Base-by-base conservation (phyloP, 2,888 invertebrate genomes). In the Bombylius discolor region DNA sequence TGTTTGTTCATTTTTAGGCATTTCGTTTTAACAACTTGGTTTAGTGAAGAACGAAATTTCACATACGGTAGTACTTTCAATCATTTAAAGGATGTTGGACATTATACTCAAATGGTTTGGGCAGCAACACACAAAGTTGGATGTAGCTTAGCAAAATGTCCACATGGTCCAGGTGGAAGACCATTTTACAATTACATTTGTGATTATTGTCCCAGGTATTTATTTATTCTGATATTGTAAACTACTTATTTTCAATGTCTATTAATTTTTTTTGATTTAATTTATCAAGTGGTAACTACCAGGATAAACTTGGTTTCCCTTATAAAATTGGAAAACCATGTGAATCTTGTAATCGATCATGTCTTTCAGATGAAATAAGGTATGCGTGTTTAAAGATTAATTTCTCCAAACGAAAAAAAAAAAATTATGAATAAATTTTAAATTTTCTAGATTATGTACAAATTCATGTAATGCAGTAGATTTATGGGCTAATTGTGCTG, bases 81-180 rank as follows among this genome's bases (percentile, higher is more conserved):
- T 65, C 77, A 84, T 64, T 67, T 87, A 5, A 76, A 77, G 59
- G 77, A 79, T 13, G 79, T 86, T 32, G 89, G 89, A 0, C 89
- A 89, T 72, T 89, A 88, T 70, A 88, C 88, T 0, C 88, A 89
- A 73, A 81, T 89, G 82, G 86, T 85, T 33, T 89, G 89, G 89
- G 87, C 87, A 12, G 78, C 85, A 5, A 82, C 81, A 31, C 87
- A 87, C 68, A 81, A 84, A 68, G 81, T 89, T 14, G 88, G 89
- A 45, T 89, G 89, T 65, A 87, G 88, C 0, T 76, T 87, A 62
- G 79, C 84, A 32, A 79, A 81, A 65, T 89, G 89, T 67, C 70
- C 72, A 33, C 79, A 79, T 12, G 82, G 81, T 39, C 80, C 77
- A 13, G 77, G 77, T 73, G 80, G 77, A 58, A 74, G 72, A 74